Evolutionary conservation across 1,140 invertebrate genomes (phyloP), one percentile per base, ranked within the genome.

Genomic region (Holotrichia oblita): DNA sequence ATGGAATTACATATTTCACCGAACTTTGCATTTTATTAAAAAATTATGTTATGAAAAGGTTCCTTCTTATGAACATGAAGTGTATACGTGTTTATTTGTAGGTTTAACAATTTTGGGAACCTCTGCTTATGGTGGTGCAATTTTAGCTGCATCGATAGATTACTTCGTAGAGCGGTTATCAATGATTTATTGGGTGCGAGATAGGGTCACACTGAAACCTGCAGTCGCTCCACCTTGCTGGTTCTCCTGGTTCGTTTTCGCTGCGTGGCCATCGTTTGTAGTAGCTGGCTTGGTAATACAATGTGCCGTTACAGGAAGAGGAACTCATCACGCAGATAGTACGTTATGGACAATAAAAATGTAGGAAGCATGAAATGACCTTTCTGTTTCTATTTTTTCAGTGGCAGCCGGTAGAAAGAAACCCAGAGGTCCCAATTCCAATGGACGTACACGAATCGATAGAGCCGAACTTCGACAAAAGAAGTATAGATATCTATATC

Each of bases 401-500:
- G 85, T 85, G n/a, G 80, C 82, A 24, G 84, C 83, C 20, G 84
- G 84, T 44, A 79, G 81, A 84, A 86, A 84, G 79, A 86, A 85
- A 76, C 83, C 84, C 1, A 77, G 85, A 73, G 80, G 78, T 24
- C 73, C 80, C n/a, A 87, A 86, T 76, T 85, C 86, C 77, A 86
- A 91, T 79, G 88, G 89, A 24, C 87, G 93, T 79, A 91, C 91
- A 2, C 90, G 93, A 76, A 92, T 94, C 83, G 91, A 92, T 59
- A 88, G 92, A 79, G 93, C 93, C 77, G 93, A 95, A 87, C 91
- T 94, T 85, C 88, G 92, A 55, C 93, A 95, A 83, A 93, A 94
- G 82, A 94, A 95, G 86, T 97, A 96, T 86, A 89, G 95, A 76
- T 96, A 97, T 85, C 88, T 97, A 80, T 97, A 97, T 89, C 95